Percentiles rank a stretch among this genome's conserved stretches.
phyloP scores from a whole-genome alignment of 2,797 vertebrate genomes.

The Florisuga fusca region DNA sequence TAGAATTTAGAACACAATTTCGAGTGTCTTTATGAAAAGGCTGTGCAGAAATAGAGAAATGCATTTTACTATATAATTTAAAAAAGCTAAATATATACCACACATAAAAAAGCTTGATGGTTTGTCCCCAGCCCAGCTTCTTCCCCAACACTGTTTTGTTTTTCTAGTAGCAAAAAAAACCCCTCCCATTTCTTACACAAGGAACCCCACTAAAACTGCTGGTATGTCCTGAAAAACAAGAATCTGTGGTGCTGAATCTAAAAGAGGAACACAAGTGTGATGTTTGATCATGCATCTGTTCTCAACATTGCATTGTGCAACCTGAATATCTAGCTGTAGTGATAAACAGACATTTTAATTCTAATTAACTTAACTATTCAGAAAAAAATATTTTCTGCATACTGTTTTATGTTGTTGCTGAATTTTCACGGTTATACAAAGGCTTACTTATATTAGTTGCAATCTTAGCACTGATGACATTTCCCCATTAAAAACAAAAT shows the following conservation, averaged over 20 bases:
- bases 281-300: neutral
- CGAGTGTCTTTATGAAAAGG: neutral
- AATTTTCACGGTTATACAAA: neutral
- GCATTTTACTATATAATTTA: neutral
- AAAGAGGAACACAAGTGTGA: neutral
- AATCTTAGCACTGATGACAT: neutral
- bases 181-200: neutral
- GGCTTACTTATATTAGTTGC: neutral
- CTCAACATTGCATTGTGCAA: neutral
- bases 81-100: neutral
- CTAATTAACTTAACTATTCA: neutral
- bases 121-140: neutral
- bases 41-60: neutral
- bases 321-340: neutral
- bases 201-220: neutral
- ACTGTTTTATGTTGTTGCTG: neutral
- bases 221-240: neutral
- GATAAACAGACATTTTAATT: conserved; percentile 7
- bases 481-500: neutral
- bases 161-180: neutral
- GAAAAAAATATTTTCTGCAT: neutral
- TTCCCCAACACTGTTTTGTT: neutral
- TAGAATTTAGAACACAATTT: neutral
- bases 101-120: neutral
- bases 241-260: neutral